Evolutionary conservation across 2,113 vertebrate species (phyloP), one percentile per base, ranked within the genome.

Genomic region (Nymphicus hollandicus): DNA sequence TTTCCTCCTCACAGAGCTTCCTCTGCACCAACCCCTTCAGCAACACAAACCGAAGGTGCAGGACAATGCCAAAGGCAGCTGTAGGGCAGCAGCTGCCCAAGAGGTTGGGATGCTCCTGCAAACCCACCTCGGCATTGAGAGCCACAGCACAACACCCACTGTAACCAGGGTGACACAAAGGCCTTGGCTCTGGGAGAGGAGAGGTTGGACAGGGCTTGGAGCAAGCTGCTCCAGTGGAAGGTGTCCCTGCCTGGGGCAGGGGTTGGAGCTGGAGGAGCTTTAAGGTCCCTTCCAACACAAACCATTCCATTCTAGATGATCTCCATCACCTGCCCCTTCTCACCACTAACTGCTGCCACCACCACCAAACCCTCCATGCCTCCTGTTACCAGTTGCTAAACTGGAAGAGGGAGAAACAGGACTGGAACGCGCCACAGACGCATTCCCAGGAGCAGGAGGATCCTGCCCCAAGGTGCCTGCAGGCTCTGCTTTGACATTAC

Each of bases 341-440:
- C 47, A 12, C 35, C 47, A 9, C 25, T 3, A 33, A 25, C 50
- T 1, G 24, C 53, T 17, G n/a, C 49, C 49, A 3, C 76, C 35
- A 31, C 19, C 10, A 5, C 56, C 74, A 25, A 70, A 37, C 29
- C 49, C 53, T 7, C 19, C 4, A 17, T 2, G 23, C 10, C 37
- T 17, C 25, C 31, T 14, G 22, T 17, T 29, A 7, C 5, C 35
- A 12, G 55, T 1, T 46, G 41, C 37, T 24, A 5, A 9, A n/a
- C 43, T 1, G 1, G 35, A 7, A 52, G 47, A 52, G 43, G 73
- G 73, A 27, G 0, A 1, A 10, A 6, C 9, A 4, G 0, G 3
- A 33, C 8, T 2, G 1, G 28, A 39, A 1, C 2, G 1, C 3
- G 1, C 5, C 37, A 6, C 11, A 31, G 60, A 25, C 1, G 2